Percentiles rank a stretch among this genome's conserved stretches.
Conservation (phyloP, 2,113 vertebrate species). For the Amphiprion percula region DNA sequence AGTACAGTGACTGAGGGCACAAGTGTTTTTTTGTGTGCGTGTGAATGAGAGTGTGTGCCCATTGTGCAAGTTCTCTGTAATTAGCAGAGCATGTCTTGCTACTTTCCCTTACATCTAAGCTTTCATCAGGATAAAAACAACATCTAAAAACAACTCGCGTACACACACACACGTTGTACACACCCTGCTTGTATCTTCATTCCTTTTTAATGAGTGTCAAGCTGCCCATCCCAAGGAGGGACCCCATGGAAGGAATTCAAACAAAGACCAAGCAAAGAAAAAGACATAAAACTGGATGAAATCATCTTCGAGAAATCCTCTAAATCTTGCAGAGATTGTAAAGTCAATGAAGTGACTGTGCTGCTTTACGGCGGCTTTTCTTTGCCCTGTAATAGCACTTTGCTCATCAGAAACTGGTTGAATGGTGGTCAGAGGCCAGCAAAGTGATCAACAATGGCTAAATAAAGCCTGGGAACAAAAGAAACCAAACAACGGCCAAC, state of each 20-base stretch:
- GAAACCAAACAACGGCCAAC: slow-evolving; percentile 49
- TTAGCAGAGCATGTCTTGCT: not conserved
- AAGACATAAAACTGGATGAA: not conserved
- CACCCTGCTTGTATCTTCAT: slow-evolving; percentile 52
- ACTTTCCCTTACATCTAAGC: slow-evolving; percentile 5
- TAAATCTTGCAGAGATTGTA: slow-evolving; percentile 15
- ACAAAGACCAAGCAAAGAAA: not conserved
- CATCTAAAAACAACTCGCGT: slow-evolving; percentile 12
- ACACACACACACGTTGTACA: slow-evolving; percentile 7
- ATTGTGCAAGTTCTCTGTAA: slow-evolving; percentile 30
- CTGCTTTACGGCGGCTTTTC: slow-evolving; percentile 31
- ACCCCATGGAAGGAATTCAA: slow-evolving; percentile 50
- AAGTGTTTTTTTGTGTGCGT: slow-evolving; percentile 41
- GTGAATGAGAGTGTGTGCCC: slow-evolving; percentile 17
- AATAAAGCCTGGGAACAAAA: slow-evolving; percentile 70
- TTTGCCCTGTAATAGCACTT: slow-evolving; percentile 38
- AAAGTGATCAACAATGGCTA: slow-evolving; percentile 67
- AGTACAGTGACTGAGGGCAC: slow-evolving; percentile 48
- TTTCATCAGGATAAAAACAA: slow-evolving; percentile 1
- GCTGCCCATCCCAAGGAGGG: slow-evolving; percentile 62
- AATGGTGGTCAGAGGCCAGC: slow-evolving; percentile 62
- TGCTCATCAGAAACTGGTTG: slow-evolving; percentile 55
- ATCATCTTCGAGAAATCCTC: slow-evolving; percentile 9
- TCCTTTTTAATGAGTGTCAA: slow-evolving; percentile 53
- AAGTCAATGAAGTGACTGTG: slow-evolving; percentile 19